phyloP scores from a whole-genome alignment of 1,140 invertebrate species.

The Trichonephila clavata region DNA sequence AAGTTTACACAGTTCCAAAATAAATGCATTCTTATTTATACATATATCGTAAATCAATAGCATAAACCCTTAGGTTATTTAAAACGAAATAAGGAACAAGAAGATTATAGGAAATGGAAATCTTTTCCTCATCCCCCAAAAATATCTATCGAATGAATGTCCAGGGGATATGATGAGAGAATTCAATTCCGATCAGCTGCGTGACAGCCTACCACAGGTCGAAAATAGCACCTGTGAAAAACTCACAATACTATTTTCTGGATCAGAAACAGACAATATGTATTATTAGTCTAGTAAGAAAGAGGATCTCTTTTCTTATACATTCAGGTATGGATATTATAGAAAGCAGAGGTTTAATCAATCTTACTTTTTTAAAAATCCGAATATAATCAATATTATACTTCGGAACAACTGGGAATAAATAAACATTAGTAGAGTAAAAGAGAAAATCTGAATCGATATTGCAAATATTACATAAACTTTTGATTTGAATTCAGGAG shows the following conservation, averaged over 20 bases:
- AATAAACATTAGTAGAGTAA: no score
- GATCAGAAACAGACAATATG: background rate
- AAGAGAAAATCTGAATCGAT: no score
- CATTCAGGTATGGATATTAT: background rate
- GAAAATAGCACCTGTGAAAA: background rate
- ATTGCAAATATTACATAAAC: no score
- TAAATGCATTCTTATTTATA: constrained; percentile 8
- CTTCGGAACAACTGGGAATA: no score
- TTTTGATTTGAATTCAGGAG: no score
- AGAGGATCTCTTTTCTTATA: background rate
- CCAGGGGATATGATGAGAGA: background rate
- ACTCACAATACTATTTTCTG: background rate
- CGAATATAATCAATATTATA: background rate
- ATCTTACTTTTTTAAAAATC: background rate
- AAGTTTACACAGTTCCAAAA: background rate
- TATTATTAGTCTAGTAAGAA: background rate
- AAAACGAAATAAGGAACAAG: background rate
- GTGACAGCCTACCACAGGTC: background rate
- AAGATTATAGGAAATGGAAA: constrained; percentile 26
- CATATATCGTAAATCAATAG: background rate
- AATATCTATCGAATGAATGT: background rate
- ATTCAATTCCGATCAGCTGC: constrained; percentile 30
- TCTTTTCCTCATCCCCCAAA: constrained; percentile 18
- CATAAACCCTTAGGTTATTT: background rate
- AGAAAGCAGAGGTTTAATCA: background rate